A percentile compares a stretch with the other conserved stretches of the same genome.
phyloP scores from a whole-genome alignment of 1,140 invertebrate species.

The Eueides isabella region DNA sequence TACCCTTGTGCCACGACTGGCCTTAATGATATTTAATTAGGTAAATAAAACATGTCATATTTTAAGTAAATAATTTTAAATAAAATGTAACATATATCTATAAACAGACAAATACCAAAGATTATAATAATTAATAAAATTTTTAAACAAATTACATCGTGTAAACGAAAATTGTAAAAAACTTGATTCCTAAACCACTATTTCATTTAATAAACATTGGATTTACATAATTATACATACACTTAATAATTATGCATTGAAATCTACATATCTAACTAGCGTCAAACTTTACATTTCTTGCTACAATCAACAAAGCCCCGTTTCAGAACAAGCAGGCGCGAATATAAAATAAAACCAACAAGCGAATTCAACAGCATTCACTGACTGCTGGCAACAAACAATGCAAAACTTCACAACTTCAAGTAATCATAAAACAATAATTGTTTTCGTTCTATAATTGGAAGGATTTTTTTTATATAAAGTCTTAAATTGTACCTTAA shows the following conservation, averaged over 20 bases:
- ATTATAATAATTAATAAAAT: too few species aligned
- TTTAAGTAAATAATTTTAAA: too few species aligned
- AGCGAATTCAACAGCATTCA: conserved; percentile 3
- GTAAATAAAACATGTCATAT: too few species aligned
- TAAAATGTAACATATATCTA: background rate
- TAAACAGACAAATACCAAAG: too few species aligned
- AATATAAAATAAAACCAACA: conserved; percentile 2
- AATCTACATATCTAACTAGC: background rate
- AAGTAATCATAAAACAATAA: background rate
- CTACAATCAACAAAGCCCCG: conserved; percentile 4
- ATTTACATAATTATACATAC: background rate
- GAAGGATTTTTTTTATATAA: background rate
- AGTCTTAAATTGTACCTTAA: too few species aligned
- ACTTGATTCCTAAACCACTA: too few species aligned
- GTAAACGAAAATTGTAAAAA: background rate
- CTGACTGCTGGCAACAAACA: conserved; percentile 11
- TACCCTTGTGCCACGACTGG: too few species aligned
- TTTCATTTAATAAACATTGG: background rate
- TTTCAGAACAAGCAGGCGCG: conserved; percentile 8
- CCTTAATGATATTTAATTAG: too few species aligned
- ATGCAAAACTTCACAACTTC: background rate
- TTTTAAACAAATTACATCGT: too few species aligned
- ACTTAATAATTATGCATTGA: background rate
- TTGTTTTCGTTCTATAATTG: background rate
- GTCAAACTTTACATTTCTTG: conserved; percentile 17